A percentile compares a stretch with the other conserved stretches of the same genome.
phyloP scores from a whole-genome alignment of 2,797 vertebrate species.

The Decapterus maruadsi region DNA sequence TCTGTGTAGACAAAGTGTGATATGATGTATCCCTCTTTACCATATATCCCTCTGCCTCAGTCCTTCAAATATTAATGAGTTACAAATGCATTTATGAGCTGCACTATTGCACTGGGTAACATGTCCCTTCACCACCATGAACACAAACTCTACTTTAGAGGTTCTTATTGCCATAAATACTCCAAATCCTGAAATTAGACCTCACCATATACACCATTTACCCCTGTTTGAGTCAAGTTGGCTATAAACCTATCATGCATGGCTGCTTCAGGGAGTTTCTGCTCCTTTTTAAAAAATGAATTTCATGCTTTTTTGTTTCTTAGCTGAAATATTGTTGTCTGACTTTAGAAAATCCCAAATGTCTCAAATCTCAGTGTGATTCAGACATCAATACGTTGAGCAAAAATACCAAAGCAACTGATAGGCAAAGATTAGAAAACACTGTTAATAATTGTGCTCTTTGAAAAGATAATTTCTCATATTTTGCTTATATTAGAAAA shows the following conservation, averaged over 20 bases:
- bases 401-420: not conserved
- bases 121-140: no score
- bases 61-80: not conserved
- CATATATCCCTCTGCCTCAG: not conserved
- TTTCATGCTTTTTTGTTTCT: not conserved
- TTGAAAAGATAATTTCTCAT: no score
- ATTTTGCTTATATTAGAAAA: no score
- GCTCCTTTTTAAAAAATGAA: no score
- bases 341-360: not conserved
- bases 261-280: no score
- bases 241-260: not conserved
- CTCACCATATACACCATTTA: not conserved
- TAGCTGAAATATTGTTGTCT: not conserved
- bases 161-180: no score
- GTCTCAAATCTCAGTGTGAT: not conserved
- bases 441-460: no score
- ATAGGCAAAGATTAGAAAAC: not conserved
- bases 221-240: not conserved
- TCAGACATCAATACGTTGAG: not conserved
- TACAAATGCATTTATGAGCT: not conserved
- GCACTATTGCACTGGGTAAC: not conserved
- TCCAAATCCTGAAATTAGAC: no score
- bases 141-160: no score
- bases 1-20: not conserved
- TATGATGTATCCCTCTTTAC: not conserved